These are phyloP conservation scores for Glaucomys volans DNA, from an alignment of 2,113 vertebrate species.

Conservation along the genomic window DNA sequence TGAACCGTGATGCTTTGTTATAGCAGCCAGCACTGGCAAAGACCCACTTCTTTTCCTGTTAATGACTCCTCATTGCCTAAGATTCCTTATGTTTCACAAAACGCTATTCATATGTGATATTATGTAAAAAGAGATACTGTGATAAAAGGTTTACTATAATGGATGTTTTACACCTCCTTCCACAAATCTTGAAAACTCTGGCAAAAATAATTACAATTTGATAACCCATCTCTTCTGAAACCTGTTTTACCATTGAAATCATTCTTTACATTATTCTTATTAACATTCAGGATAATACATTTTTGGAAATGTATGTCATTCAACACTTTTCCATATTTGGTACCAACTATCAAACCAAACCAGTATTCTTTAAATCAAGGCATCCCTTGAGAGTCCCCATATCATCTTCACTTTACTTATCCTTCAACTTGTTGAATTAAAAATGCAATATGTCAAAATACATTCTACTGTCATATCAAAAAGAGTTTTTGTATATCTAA, in stretches of 20 bases:
- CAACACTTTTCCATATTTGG: background rate
- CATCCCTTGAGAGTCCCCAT: background rate
- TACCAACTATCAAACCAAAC: conserved; percentile 4
- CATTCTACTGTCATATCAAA: no score
- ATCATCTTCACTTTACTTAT: background rate
- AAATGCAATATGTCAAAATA: no score
- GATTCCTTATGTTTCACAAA: background rate
- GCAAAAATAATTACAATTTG: background rate
- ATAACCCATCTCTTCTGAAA: background rate
- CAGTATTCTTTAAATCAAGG: background rate
- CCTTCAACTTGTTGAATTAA: background rate
- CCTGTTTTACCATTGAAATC: background rate
- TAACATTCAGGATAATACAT: background rate
- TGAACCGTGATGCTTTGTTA: background rate
- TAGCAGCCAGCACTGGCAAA: background rate
- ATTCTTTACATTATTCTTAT: background rate
- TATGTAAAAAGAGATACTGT: background rate
- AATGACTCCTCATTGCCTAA: background rate
- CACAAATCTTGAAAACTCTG: background rate
- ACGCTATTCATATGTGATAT: background rate
- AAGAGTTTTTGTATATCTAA: no score
- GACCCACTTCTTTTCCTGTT: background rate
- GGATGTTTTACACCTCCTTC: background rate
- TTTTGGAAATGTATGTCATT: conserved; percentile 42
- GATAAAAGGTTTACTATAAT: background rate